phyloP scores from a whole-genome alignment of 2,888 invertebrate genomes.

The Sipha maydis region DNA sequence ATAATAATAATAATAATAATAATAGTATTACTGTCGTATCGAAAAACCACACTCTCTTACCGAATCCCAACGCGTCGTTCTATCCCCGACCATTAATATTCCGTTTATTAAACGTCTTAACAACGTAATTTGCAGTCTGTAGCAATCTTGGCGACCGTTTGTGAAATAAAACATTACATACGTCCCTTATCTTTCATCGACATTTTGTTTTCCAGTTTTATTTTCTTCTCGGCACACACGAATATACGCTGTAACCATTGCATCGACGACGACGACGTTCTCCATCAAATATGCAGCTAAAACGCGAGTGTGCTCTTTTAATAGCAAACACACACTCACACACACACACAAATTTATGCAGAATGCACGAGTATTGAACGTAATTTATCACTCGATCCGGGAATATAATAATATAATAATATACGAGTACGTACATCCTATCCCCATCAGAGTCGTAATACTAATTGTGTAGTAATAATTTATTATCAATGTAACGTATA shows the following conservation, averaged over 20 bases:
- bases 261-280: neutral
- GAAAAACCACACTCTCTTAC: conserved; percentile 1
- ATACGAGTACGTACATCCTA: too few species aligned
- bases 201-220: conserved; percentile 22
- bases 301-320: neutral
- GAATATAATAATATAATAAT: too few species aligned
- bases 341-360: too few species aligned
- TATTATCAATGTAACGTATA: too few species aligned
- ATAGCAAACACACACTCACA: too few species aligned
- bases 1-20: too few species aligned
- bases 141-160: conserved; percentile 28
- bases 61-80: neutral
- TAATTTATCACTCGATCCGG: too few species aligned
- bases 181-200: conserved; percentile 33
- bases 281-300: neutral
- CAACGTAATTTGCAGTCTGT: conserved; percentile 45
- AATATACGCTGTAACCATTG: neutral
- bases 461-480: too few species aligned
- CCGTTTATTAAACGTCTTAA: conserved; percentile 7
- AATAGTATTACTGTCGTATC: neutral
- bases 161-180: conserved; percentile 9
- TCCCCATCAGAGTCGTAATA: too few species aligned
- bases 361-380: too few species aligned
- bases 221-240: neutral
- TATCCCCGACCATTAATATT: conserved; percentile 22